These are phyloP conservation scores for Acromyrmex charruanus DNA, from an alignment of 1,140 invertebrate species.

Conservation along the genomic window DNA sequence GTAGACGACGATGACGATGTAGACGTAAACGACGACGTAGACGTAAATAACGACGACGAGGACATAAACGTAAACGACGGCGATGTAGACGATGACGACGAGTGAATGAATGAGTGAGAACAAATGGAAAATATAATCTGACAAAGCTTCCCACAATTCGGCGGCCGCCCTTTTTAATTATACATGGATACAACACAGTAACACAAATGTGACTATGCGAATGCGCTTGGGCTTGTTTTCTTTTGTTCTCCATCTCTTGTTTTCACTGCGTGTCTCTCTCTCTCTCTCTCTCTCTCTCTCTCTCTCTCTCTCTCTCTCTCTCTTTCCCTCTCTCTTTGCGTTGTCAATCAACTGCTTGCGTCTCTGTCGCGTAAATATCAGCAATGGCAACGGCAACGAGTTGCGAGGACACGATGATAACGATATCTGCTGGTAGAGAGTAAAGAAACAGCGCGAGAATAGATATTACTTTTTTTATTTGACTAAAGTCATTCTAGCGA, in stretches of 20 bases:
- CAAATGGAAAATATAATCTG: not conserved
- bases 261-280: conserved; percentile 27
- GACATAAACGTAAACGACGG: not conserved
- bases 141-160: conserved; percentile 65
- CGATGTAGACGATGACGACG: not conserved
- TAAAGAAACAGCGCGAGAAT: not conserved
- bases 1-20: not conserved
- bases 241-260: conserved; percentile 57
- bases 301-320: not conserved
- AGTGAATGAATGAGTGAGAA: conserved; percentile 23
- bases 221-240: conserved; percentile 70
- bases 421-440: not conserved
- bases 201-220: conserved; percentile 70
- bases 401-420: not conserved
- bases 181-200: conserved; percentile 77
- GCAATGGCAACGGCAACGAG: conserved; percentile 18
- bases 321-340: not conserved
- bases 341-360: conserved; percentile 45
- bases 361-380: conserved; percentile 50
- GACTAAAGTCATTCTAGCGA: not conserved
- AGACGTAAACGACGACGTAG: not conserved
- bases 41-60: not conserved
- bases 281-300: not conserved
- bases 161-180: conserved; percentile 71
- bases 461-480: conserved; percentile 34